phyloP scores from a whole-genome alignment of 2,113 vertebrate genomes.

The Redunca redunca region DNA sequence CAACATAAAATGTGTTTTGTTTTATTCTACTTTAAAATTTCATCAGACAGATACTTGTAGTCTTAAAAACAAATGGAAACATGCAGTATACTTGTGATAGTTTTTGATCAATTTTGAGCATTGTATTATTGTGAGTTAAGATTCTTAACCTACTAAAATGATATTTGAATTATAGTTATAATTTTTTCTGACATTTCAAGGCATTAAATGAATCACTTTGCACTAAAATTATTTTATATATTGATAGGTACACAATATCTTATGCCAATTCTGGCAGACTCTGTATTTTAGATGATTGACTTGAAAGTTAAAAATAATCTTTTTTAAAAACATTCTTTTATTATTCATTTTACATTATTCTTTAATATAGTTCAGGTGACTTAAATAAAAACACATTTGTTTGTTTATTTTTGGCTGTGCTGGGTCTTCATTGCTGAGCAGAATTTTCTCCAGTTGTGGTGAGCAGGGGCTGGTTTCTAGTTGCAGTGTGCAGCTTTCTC shows the following conservation, averaged over 20 bases:
- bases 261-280: not conserved
- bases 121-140: conserved; percentile 51
- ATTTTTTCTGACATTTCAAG: conserved; percentile 17
- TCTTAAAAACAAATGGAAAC: conserved; percentile 59
- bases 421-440: not conserved
- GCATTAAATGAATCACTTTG: conserved; percentile 10
- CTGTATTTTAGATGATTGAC: conserved; percentile 16
- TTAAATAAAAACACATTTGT: not conserved
- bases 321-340: not conserved
- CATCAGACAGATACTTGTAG: conserved; percentile 65
- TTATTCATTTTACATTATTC: not conserved
- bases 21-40: conserved; percentile 80
- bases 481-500: not conserved
- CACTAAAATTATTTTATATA: conserved; percentile 16
- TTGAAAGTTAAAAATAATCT: conserved; percentile 33
- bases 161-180: conserved; percentile 21
- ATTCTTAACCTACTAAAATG: conserved; percentile 19
- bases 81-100: conserved; percentile 31
- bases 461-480: not conserved
- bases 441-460: not conserved
- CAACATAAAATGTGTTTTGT: conserved; percentile 80
- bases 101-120: conserved; percentile 47
- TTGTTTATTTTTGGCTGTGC: not conserved
- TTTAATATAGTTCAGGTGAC: not conserved
- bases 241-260: conserved; percentile 2